A percentile compares a stretch with the other conserved stretches of the same genome.
These are phyloP conservation scores for Conchocele bisecta DNA, from an alignment of 2,888 invertebrate genomes.

Conservation along the genomic window DNA sequence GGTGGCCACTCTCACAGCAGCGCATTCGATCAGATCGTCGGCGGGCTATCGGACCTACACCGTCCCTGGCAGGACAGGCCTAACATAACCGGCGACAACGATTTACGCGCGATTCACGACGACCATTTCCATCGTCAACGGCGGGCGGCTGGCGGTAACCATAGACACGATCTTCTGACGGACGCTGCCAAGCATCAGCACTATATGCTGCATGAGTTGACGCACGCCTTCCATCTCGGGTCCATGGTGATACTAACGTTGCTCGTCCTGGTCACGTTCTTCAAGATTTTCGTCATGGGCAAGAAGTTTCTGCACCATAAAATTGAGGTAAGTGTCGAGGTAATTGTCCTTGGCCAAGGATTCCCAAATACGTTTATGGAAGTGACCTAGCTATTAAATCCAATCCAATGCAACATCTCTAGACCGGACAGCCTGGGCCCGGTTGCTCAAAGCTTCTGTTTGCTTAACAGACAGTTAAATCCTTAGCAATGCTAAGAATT, in stretches of 20 bases:
- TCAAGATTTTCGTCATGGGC: constrained; percentile 74
- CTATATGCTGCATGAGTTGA: constrained; percentile 70
- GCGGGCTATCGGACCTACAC: constrained; percentile 30
- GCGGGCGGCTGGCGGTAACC: constrained; percentile 58
- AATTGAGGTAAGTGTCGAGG: constrained; percentile 64
- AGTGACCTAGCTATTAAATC: no score
- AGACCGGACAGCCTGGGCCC: no score
- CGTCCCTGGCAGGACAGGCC: constrained; percentile 15
- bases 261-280: constrained; percentile 70
- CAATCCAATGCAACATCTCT: no score
- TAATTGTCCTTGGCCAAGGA: no score
- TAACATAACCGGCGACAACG: constrained; percentile 20
- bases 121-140: constrained; percentile 35
- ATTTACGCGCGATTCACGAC: constrained; percentile 9
- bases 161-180: constrained; percentile 58
- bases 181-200: constrained; percentile 64
- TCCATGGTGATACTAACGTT: constrained; percentile 75
- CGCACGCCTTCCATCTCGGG: constrained; percentile 75
- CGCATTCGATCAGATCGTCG: constrained; percentile 26
- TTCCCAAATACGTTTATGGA: no score
- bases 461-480: no score
- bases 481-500: no score
- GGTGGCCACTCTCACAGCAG: constrained; percentile 35
- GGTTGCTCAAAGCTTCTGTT: no score
- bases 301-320: constrained; percentile 71